Evolutionary conservation across 2,113 vertebrate species (phyloP), one percentile per base, ranked within the genome.

Genomic region (Neolamprologus ventralis): DNA sequence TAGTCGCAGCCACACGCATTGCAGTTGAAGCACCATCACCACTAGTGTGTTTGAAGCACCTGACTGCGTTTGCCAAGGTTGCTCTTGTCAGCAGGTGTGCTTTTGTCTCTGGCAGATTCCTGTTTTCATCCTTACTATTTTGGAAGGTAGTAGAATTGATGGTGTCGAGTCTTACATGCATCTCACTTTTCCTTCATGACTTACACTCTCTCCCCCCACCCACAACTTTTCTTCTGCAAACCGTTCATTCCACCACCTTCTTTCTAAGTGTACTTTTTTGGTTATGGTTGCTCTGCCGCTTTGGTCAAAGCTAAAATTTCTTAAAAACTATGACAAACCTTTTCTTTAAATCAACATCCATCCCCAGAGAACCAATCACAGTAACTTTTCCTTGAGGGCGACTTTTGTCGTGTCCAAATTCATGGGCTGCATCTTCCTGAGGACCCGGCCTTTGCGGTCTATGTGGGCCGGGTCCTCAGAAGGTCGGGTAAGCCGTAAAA

Each of bases 61-160:
- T 5, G 75, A 42, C 19, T 33, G 83, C 8, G 10, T 80, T 87
- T n/a, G 28, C 31, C 23, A 7, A 8, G 13, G 84, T 33, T 83
- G 83, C 11, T 63, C n/a, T 45, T 21, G 80, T 49, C 42, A 78
- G 42, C 42, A 49, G 23, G 45, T 78, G 49, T 78, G 71, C 71
- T 63, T 80, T 58, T 14, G 51, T 80, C 57, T 87, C 5, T 19
- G 26, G 54, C 63, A 86, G 81, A 80, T 54, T 31, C 9, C 21
- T 60, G 21, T 86, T 88, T 65, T 81, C 85, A 79, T 68, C 47
- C 49, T 78, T 79, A 88, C 88, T 85, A 79, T 58, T 87, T 83
- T 51, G 37, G 80, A 40, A 87, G 23, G 75, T 5, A 57, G 23
- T 49, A 47, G 49, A 82, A 71, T 51, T 54, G 79, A 89, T 60